Percentiles rank a stretch among this genome's conserved stretches.
These are phyloP conservation scores for Anthrax anthrax DNA, from an alignment of 2,888 invertebrate genomes.

Conservation along the genomic window DNA sequence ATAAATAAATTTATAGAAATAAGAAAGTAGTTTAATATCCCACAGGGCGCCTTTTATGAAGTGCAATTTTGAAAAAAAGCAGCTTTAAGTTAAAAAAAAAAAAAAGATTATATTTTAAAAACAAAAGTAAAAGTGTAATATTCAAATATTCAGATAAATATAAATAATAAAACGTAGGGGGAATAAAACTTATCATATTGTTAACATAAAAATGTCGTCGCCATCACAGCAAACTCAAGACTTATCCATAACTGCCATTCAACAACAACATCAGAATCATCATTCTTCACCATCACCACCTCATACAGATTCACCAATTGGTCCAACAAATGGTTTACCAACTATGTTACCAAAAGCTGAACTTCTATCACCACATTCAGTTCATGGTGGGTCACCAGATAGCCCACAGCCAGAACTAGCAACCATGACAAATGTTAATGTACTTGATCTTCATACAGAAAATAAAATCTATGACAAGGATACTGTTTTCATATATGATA, in stretches of 20 bases:
- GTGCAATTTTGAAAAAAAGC: neutral
- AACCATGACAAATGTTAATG: conserved; percentile 79
- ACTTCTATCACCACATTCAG: conserved; percentile 24
- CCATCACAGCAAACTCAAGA: conserved; percentile 18
- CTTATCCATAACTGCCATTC: conserved; percentile 16
- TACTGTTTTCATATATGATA: conserved; percentile 32
- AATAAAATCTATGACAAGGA: conserved; percentile 33
- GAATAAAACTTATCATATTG: too few species aligned
- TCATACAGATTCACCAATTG: conserved; percentile 4
- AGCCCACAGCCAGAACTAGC: conserved; percentile 63
- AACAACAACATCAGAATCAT: conserved; percentile 17
- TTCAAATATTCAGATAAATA: neutral
- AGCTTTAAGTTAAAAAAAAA: neutral
- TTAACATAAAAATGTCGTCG: conserved; percentile 18
- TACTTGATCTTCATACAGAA: conserved; percentile 47
- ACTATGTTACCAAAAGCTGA: conserved; percentile 9
- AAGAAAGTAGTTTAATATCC: neutral
- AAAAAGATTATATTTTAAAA: neutral
- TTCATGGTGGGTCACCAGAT: conserved; percentile 38
- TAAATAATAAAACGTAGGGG: too few species aligned
- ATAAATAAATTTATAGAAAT: too few species aligned
- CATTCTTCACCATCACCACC: conserved; percentile 18
- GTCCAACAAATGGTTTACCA: conserved; percentile 24
- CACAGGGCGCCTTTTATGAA: neutral
- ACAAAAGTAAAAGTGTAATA: neutral